Conservation (phyloP, 1,140 invertebrate genomes). For the Chionoecetes opilio region DNA sequence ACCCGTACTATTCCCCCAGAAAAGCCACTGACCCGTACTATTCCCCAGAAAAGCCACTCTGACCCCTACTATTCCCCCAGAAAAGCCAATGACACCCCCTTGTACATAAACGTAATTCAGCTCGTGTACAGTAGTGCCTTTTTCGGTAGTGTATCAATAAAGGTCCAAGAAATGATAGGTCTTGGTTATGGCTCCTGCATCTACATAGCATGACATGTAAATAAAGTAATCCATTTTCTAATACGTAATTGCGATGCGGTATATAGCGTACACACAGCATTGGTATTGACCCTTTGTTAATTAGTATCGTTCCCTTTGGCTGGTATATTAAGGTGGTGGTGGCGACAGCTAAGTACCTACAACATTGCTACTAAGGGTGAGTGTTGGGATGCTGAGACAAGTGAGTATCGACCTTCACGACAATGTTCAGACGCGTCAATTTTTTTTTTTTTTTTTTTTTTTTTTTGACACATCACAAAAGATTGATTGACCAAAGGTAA, state of each 20-base stretch:
- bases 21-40: too few species aligned
- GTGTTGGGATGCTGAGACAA: background rate
- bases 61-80: background rate
- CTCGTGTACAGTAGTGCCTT: background rate
- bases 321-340: background rate
- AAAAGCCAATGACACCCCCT: background rate
- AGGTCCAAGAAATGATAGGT: background rate
- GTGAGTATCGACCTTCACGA: constrained; percentile 10
- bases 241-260: background rate
- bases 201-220: background rate
- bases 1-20: background rate
- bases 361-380: background rate
- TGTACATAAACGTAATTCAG: background rate
- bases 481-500: too few species aligned
- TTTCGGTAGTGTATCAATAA: background rate
- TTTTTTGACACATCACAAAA: too few species aligned
- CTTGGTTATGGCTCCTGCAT: background rate
- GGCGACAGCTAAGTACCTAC: background rate
- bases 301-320: background rate
- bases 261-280: too few species aligned
- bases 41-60: background rate
- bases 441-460: background rate
- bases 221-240: background rate
- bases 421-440: background rate
- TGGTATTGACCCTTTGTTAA: background rate